Evolutionary conservation across 2,113 vertebrate genomes (phyloP), one percentile per base, ranked within the genome.

Genomic region (Cacatua alba): DNA sequence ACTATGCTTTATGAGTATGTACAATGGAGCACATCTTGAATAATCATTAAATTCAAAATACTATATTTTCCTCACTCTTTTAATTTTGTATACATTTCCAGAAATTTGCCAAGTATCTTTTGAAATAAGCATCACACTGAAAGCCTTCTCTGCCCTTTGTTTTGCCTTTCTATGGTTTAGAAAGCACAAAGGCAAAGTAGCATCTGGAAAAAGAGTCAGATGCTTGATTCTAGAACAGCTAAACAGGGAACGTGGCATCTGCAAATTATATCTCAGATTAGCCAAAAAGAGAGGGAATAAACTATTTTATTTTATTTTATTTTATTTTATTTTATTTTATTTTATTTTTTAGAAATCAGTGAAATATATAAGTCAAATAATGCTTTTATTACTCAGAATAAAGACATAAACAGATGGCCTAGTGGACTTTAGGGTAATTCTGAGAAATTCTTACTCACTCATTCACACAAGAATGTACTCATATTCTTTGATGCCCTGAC

Each of bases 11-110:
- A 71, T 85, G 94, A 86, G 7, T 49, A 72, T 44, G 60, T 52
- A 96, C 51, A 92, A 85, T 87, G 57, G 31, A 90, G 23, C 69
- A 78, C 55, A 53, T 91, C 48, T 95, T 94, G 91, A 96, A 95
- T 92, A 94, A 88, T 77, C 24, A 96, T 95, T 96, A 86, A 6
- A 69, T 96, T 94, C 39, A 65, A 86, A 82, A 78, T 17, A 11
- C 29, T 89, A 15, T 71, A 53, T 77, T 74, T 91, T 71, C 51
- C 60, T 62, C n/a, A 37, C 2, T n/a, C 21, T 53, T 86, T 37
- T 86, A n/a, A 49, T 59, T 64, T 91, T 28, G 1, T 44, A 68
- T 72, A 21, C 18, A 37, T 46, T 25, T 68, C 12, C 31, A 29
- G 60, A 83, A 88, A 92, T 57, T 92, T 83, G 7, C n/a, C 9